phyloP scores from a whole-genome alignment of 2,888 invertebrate genomes.

The Ectemnius lituratus region DNA sequence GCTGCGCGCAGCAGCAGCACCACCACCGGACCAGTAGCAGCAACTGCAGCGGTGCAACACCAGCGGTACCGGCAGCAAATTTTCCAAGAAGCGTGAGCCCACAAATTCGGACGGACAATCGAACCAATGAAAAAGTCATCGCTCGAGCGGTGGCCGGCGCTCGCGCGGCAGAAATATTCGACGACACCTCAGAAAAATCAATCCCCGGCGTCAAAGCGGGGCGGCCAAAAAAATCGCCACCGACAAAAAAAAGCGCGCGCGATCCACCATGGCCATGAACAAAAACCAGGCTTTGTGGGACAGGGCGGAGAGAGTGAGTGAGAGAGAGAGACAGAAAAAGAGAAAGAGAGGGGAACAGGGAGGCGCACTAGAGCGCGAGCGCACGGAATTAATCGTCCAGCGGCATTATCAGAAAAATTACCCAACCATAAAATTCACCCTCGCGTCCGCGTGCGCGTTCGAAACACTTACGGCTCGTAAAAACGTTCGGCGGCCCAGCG shows the following conservation, averaged over 20 bases:
- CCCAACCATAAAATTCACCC: constrained; percentile 57
- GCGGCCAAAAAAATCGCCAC: constrained; percentile 1
- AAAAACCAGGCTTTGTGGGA: background rate
- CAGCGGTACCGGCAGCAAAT: constrained; percentile 30
- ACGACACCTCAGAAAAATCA: constrained; percentile 9
- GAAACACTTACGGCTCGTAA: constrained; percentile 60
- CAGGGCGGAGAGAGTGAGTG: too few relatives aligned
- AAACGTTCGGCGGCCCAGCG: constrained; percentile 38
- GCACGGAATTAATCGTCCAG: constrained; percentile 51
- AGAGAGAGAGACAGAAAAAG: constrained; percentile 22
- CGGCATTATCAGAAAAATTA: constrained; percentile 59
- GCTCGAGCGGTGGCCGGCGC: constrained; percentile 1
- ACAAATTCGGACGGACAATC: background rate
- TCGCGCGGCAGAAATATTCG: background rate
- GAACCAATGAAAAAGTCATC: constrained; percentile 3
- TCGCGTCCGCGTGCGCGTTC: constrained; percentile 46
- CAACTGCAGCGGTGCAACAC: too few relatives aligned
- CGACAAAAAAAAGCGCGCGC: background rate
- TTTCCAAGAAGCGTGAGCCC: constrained; percentile 20
- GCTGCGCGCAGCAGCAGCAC: background rate
- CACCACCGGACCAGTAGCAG: too few relatives aligned
- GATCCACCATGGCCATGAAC: background rate
- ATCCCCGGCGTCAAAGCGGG: background rate
- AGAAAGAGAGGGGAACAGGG: constrained; percentile 10
- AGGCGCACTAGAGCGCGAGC: background rate